Evolutionary conservation across 2,888 invertebrate species (phyloP), one percentile per base, ranked within the genome.

Genomic region (Trichopria drosophilae): DNA sequence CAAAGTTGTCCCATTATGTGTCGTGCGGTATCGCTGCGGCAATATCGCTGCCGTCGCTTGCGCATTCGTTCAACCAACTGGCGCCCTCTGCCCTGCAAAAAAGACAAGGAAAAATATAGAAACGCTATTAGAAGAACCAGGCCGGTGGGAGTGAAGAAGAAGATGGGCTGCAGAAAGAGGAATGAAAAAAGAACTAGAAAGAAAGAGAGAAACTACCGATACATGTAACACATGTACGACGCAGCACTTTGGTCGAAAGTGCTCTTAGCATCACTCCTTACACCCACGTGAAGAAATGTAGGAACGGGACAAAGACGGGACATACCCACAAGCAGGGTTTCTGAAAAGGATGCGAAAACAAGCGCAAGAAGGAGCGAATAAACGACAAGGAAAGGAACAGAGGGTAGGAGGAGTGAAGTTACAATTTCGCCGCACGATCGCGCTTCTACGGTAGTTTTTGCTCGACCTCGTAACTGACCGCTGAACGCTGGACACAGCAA

Each of bases 1-100:
- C 69, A 73, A 67, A 71, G 65, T 70, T 65, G 63, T 61, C 47
- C 63, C 61, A 64, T 66, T 66, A 64, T 54, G 41, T 22, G 42
- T 39, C 35, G 31, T 32, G 41, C 35, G 45, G 48, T 45, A 55
- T 46, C 45, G 53, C 48, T 41, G 53, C 50, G 44, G 61, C 61
- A 65, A 66, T 67, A 66, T 65, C 62, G 60, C 61, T 46, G 53
- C 48, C 42, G 47, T n/a, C 53, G 34, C 45, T 32, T 22, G 53
- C 47, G 42, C 44, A 29, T 22, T 24, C 51, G 47, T 45, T 47
- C 52, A 49, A 53, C 62, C 63, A 65, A 63, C 66, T 60, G 65
- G 61, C 62, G 63, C 49, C 58, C 58, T 58, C 59, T 56, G 24
- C 24, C 6, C 24, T 9, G 6, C 24, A 24, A 24, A 24, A 24